Percentiles rank a stretch among this genome's conserved stretches.
Conservation (phyloP, 2,113 vertebrate genomes). For the Nettapus auritus region DNA sequence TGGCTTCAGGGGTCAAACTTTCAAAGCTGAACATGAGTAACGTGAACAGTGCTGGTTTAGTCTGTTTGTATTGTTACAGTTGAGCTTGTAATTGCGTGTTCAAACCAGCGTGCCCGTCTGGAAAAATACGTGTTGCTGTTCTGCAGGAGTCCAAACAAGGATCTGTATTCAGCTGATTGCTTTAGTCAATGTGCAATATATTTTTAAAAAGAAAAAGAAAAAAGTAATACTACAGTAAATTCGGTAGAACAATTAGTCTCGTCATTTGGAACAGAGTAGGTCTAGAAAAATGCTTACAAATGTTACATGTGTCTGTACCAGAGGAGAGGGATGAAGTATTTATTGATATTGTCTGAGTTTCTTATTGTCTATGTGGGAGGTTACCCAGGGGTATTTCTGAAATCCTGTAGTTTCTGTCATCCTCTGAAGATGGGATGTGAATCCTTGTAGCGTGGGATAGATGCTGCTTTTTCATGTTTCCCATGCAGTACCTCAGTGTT, state of each 20-base stretch:
- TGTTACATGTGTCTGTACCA: neutral
- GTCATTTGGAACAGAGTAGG: neutral
- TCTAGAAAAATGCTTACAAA: neutral
- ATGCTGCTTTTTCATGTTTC: neutral
- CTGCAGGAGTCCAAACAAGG: slow-evolving; percentile 24
- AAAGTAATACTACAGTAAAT: neutral
- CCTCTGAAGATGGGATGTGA: neutral
- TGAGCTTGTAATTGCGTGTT: slow-evolving; percentile 37
- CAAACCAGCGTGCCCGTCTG: neutral
- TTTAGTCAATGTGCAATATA: neutral
- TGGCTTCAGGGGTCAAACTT: slow-evolving; percentile 39
- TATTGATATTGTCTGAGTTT: neutral
- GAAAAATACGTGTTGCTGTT: slow-evolving; percentile 4
- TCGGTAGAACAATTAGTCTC: neutral
- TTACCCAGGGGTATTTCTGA: neutral
- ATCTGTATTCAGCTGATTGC: neutral
- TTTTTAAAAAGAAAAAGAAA: neutral
- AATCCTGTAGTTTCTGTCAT: neutral
- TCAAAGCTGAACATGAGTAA: neutral
- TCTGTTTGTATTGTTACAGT: neutral
- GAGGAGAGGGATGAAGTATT: neutral
- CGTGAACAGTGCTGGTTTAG: slow-evolving; percentile 14
- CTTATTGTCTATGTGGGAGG: neutral
- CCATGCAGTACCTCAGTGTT: neutral
- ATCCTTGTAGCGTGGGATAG: neutral